These are phyloP conservation scores for Pristionchus exspectatus DNA, from an alignment of 2,888 invertebrate genomes.

Conservation along the genomic window DNA sequence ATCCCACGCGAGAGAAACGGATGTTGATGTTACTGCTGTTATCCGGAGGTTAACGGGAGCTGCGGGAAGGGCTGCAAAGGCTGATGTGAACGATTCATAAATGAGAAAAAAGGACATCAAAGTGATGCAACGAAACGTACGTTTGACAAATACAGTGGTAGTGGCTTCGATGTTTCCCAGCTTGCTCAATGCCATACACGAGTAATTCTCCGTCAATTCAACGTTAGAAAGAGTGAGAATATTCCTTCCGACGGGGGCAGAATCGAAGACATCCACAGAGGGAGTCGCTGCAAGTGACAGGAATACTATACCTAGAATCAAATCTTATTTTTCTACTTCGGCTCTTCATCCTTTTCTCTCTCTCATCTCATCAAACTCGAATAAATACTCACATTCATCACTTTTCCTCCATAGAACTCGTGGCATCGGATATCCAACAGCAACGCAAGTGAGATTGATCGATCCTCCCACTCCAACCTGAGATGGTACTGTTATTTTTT, in stretches of 20 bases:
- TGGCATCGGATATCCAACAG: slow-evolving; percentile 98
- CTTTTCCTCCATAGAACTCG: slow-evolving; percentile 86
- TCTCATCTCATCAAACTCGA: neutral
- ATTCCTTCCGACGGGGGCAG: slow-evolving; percentile 85
- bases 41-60: slow-evolving; percentile 92
- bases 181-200: slow-evolving; percentile 95
- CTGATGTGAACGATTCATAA: neutral
- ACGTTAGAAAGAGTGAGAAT: slow-evolving; percentile 91
- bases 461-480: slow-evolving; percentile 91
- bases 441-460: slow-evolving; percentile 95
- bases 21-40: slow-evolving; percentile 94
- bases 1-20: slow-evolving; percentile 93
- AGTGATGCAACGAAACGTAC: slow-evolving; percentile 81
- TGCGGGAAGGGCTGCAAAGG: slow-evolving; percentile 88
- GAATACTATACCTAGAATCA: neutral
- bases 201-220: slow-evolving; percentile 93
- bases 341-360: neutral
- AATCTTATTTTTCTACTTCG: neutral
- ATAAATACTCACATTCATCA: slow-evolving; percentile 54
- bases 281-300: slow-evolving; percentile 51
- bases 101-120: neutral
- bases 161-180: slow-evolving; percentile 92
- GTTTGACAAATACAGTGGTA: slow-evolving; percentile 94
- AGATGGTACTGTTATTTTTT: neutral
- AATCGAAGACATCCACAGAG: slow-evolving; percentile 67